Evolutionary conservation across 2,888 invertebrate genomes (phyloP).

Genomic region (Oxycera nigricornis): DNA sequence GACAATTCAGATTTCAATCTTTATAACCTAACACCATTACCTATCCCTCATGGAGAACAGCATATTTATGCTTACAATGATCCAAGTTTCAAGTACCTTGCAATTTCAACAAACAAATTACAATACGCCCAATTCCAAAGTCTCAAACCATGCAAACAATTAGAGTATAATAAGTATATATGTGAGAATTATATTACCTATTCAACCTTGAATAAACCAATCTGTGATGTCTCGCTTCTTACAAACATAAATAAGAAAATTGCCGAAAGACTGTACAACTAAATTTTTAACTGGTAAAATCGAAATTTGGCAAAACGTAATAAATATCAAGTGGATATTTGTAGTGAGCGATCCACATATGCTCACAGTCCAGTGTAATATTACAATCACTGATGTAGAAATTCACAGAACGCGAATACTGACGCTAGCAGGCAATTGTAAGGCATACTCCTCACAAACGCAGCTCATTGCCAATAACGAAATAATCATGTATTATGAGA

Average conservation of each 20-base stretch:
- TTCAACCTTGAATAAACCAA: slow-evolving; percentile 11
- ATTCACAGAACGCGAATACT: neutral
- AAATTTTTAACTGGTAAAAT: neutral
- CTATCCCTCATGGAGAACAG: slow-evolving; percentile 8
- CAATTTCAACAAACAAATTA: slow-evolving; percentile 15
- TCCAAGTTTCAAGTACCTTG: slow-evolving; percentile 18
- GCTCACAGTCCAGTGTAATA: too few relatives aligned
- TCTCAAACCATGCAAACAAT: neutral
- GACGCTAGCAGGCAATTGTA: neutral
- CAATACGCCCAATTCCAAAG: slow-evolving; percentile 1
- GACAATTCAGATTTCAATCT: neutral
- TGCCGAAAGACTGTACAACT: neutral
- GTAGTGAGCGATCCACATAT: slow-evolving; percentile 16
- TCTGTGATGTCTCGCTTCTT: neutral
- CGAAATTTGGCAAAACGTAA: slow-evolving; percentile 8
- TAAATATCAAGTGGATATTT: slow-evolving; percentile 3
- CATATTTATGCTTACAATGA: slow-evolving; percentile 32
- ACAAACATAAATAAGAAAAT: too few relatives aligned
- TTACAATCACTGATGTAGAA: neutral
- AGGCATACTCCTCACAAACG: slow-evolving; percentile 7
- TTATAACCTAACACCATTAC: slow-evolving; percentile 21
- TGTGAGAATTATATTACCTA: slow-evolving; percentile 30
- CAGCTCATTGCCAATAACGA: neutral
- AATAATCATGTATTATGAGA: neutral
- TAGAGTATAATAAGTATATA: slow-evolving; percentile 14